Evolutionary conservation across 2,797 vertebrate genomes (phyloP).

Genomic region (Tinamus major): DNA sequence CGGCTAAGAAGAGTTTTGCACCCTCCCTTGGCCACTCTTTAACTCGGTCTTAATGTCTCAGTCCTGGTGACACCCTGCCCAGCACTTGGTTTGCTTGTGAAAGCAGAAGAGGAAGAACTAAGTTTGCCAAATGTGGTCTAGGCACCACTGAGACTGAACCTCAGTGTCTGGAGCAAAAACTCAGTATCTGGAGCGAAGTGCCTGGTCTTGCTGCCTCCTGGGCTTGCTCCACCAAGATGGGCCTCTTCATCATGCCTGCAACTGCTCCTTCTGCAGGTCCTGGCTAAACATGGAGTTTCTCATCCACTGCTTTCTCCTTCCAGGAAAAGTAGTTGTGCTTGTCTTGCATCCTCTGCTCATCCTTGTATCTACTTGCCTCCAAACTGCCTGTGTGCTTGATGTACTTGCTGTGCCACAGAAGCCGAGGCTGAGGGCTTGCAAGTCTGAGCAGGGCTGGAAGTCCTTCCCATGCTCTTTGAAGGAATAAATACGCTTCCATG

Average conservation of each 20-base stretch:
- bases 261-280: not conserved
- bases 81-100: not conserved
- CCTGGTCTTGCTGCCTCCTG: not conserved
- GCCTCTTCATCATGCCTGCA: rapidly evolving
- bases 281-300: rapidly evolving
- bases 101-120: not conserved
- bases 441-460: not conserved
- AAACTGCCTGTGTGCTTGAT: not conserved
- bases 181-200: not conserved
- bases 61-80: not conserved
- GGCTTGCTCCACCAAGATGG: not conserved
- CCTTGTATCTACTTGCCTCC: not conserved
- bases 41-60: rapidly evolving
- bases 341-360: not conserved
- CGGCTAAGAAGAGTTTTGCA: not conserved
- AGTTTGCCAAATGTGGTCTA: not conserved
- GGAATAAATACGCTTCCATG: not conserved
- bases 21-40: not conserved
- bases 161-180: not conserved
- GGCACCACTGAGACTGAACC: not conserved
- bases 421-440: not conserved
- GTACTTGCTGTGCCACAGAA: not conserved
- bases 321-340: not conserved
- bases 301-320: not conserved
- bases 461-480: not conserved